phyloP scores from a whole-genome alignment of 2,797 vertebrate species.

The Geotrypetes seraphini region DNA sequence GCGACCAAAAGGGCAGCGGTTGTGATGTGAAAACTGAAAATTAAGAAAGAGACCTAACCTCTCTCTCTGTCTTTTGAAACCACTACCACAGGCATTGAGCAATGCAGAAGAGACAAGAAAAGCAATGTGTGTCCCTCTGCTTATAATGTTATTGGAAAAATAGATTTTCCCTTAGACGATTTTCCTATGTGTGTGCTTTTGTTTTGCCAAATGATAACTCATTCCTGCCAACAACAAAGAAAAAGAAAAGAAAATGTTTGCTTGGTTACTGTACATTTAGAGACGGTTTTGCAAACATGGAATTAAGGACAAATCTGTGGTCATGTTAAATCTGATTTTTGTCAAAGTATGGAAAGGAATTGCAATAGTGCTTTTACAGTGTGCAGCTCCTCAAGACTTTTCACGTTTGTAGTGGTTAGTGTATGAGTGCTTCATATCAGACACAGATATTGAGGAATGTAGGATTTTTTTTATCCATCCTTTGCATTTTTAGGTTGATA shows the following conservation, averaged over 20 bases:
- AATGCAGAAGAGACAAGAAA: slow-evolving; percentile 7
- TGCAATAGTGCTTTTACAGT: too few relatives aligned
- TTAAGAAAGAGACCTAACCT: too few relatives aligned
- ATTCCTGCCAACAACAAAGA: too few relatives aligned
- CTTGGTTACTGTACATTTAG: slow-evolving; percentile 19
- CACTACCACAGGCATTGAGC: slow-evolving; percentile 13
- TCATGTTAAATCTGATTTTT: not conserved
- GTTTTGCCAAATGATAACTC: too few relatives aligned
- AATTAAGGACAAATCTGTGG: slow-evolving; percentile 5
- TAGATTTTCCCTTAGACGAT: slow-evolving; percentile 5
- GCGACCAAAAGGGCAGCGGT: slow-evolving; percentile 28
- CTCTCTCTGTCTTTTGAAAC: too few relatives aligned
- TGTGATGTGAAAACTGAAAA: slow-evolving; percentile 16
- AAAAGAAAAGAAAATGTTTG: slow-evolving; percentile 13
- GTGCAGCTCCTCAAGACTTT: too few relatives aligned
- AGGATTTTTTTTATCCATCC: too few relatives aligned
- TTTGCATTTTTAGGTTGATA: too few relatives aligned
- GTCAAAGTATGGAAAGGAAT: too few relatives aligned
- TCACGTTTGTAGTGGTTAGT: too few relatives aligned
- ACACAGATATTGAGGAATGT: too few relatives aligned
- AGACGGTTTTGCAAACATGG: slow-evolving; percentile 2
- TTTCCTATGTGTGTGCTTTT: slow-evolving; percentile 15
- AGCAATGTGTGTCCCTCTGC: slow-evolving; percentile 18
- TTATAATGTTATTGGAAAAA: slow-evolving; percentile 17
- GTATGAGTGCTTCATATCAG: too few relatives aligned